Percentiles rank a stretch among this genome's conserved stretches.
phyloP scores from a whole-genome alignment of 2,888 invertebrate species.

The Argyresthia albistria region DNA sequence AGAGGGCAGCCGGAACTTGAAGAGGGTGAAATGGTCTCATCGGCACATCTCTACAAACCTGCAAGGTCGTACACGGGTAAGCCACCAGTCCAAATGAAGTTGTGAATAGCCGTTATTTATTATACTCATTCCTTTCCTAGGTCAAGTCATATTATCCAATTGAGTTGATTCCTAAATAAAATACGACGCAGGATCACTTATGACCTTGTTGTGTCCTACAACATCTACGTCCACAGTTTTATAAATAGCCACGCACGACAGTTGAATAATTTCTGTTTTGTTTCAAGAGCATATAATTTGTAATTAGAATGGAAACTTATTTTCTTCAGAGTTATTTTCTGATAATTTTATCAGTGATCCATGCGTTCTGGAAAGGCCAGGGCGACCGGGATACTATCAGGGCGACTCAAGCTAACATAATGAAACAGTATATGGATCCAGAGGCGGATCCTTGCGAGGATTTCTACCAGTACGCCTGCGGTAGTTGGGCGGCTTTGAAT shows the following conservation, averaged over 20 bases:
- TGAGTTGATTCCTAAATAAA: too few relatives aligned
- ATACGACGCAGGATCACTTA: too few relatives aligned
- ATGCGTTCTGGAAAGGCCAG: slow-evolving; percentile 74
- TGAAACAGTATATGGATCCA: slow-evolving; percentile 84
- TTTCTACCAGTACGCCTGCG: slow-evolving; percentile 89
- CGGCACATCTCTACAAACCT: slow-evolving; percentile 47
- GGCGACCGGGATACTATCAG: slow-evolving; percentile 71
- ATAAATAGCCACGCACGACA: too few relatives aligned
- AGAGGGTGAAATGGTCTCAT: slow-evolving; percentile 56
- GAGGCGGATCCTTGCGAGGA: slow-evolving; percentile 83
- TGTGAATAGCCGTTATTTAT: too few relatives aligned
- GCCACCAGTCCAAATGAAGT: too few relatives aligned
- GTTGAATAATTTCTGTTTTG: not conserved
- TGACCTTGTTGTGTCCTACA: too few relatives aligned
- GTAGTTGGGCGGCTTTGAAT: slow-evolving; percentile 88
- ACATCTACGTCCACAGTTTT: too few relatives aligned
- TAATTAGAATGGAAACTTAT: not conserved
- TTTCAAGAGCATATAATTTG: not conserved
- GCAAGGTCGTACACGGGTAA: slow-evolving; percentile 37
- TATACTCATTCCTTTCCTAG: too few relatives aligned
- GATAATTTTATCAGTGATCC: slow-evolving; percentile 35
- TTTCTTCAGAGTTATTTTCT: not conserved
- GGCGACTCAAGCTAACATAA: slow-evolving; percentile 76
- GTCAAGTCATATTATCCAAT: too few relatives aligned
- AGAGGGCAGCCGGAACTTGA: slow-evolving; percentile 61